phyloP scores from a whole-genome alignment of 2,888 invertebrate species.

The Oithona nana region DNA sequence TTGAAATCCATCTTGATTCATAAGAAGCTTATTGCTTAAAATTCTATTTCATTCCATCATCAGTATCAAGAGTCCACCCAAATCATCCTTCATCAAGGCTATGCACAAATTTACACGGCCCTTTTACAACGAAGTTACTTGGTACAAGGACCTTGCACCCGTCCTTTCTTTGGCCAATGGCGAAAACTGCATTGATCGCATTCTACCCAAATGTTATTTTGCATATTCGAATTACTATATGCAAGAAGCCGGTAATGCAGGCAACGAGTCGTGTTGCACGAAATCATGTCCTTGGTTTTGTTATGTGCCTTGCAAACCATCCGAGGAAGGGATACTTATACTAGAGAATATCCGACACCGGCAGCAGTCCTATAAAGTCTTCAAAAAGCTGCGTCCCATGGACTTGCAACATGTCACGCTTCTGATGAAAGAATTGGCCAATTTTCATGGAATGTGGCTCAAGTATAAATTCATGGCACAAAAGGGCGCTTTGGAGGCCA shows the following conservation, averaged over 20 bases:
- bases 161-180: neutral
- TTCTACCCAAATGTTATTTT: conserved; percentile 7
- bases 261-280: neutral
- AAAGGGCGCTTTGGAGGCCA: neutral
- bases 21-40: no score
- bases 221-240: conserved; percentile 4
- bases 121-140: conserved; percentile 14
- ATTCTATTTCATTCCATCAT: no score
- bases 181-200: neutral
- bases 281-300: conserved; percentile 9
- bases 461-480: neutral
- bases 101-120: conserved; percentile 11
- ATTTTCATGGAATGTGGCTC: conserved; percentile 15
- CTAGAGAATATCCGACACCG: conserved; percentile 15
- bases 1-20: no score
- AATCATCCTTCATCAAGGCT: neutral
- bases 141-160: conserved; percentile 7
- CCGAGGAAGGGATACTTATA: conserved; percentile 12
- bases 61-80: conserved; percentile 14
- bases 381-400: conserved; percentile 1
- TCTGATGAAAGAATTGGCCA: conserved; percentile 2
- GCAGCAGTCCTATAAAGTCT: neutral
- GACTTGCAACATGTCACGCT: neutral
- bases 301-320: neutral
- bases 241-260: neutral